Evolutionary conservation across 1,140 invertebrate species (phyloP).

Genomic region (Acromyrmex heyeri): DNA sequence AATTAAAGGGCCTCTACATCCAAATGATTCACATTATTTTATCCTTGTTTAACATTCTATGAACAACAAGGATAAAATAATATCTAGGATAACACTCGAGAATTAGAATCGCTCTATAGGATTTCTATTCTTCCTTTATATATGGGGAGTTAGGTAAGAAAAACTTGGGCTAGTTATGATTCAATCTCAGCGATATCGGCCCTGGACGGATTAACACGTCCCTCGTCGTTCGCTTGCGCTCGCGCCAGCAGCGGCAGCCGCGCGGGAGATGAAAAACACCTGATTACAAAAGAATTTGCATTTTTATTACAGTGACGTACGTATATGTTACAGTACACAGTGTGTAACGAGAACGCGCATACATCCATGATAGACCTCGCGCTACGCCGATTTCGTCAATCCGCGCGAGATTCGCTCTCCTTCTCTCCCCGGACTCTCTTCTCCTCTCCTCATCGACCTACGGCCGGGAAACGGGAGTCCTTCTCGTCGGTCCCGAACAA

Average conservation of each 20-base stretch:
- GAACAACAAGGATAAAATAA: too few species aligned
- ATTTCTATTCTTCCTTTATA: neutral
- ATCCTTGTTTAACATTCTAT: too few species aligned
- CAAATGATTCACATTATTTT: too few species aligned
- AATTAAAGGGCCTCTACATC: too few species aligned
- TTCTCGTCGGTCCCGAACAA: slow-evolving; percentile 18
- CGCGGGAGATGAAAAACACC: slow-evolving; percentile 34
- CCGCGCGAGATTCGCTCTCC: slow-evolving; percentile 14
- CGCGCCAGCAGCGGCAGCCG: neutral
- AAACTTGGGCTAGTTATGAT: slow-evolving; percentile 29
- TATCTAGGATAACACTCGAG: too few species aligned
- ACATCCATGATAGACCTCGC: slow-evolving; percentile 35
- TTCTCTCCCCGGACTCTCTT: neutral
- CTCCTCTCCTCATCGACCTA: neutral
- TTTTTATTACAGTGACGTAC: slow-evolving; percentile 81
- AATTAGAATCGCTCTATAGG: too few species aligned
- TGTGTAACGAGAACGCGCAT: slow-evolving; percentile 62
- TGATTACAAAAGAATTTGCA: slow-evolving; percentile 77
- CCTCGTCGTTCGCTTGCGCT: neutral
- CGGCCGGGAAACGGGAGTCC: neutral
- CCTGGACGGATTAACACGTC: slow-evolving; percentile 27
- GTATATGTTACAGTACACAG: slow-evolving; percentile 78
- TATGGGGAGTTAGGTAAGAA: neutral
- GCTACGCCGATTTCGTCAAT: slow-evolving; percentile 12
- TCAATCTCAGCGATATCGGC: slow-evolving; percentile 47